Base-by-base conservation (phyloP, 2,797 vertebrate species). In the Enteromius afrohamiltoni region DNA sequence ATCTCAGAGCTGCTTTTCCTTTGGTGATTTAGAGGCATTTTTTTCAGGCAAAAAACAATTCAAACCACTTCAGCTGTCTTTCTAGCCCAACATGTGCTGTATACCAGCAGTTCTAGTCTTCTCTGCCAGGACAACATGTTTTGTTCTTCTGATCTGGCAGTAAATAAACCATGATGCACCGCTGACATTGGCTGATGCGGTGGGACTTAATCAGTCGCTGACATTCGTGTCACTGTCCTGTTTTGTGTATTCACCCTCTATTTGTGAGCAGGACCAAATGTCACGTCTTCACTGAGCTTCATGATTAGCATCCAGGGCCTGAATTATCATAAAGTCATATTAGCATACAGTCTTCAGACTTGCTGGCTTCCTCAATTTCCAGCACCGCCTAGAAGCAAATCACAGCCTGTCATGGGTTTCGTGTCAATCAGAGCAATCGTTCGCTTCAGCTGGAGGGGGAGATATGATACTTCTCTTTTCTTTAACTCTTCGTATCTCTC, bases 291-390 rank as follows among this genome's bases (percentile, higher is more conserved):
- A 5, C 40, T 10, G n/a, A 76, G 79, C 34, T 31, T 40, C 73
- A 21, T 34, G 82, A 80, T 82, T 81, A 81, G 74, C 78, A 81
- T 37, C 26, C 64, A 6, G 64, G 49, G 47, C 55, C 45, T 82
- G 71, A 76, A 82, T 82, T 67, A 82, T 76, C 80, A 76, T 82
- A 55, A 80, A 81, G 31, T 34, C n/a, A 34, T 65, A 73, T 84
- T 84, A 73, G 65, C 75, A 84, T 40, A 58, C 53, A 29, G 51
- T 68, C 19, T 13, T 42, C 71, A 67, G 16, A 55, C 47, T 78
- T 42, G 29, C 62, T 69, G 42, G 70, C 31, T 58, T 77, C 40
- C 64, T 83, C 45, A 51, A 80, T 86, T 69, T 67, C 62, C 7
- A 40, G 31, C 65, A 23, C 34, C 16, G 55, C 16, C 73, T 34